A percentile compares a stretch with the other conserved stretches of the same genome.
Conservation (phyloP, 64 coral and sea anemone species). For the Exaiptasia diaphana region DNA sequence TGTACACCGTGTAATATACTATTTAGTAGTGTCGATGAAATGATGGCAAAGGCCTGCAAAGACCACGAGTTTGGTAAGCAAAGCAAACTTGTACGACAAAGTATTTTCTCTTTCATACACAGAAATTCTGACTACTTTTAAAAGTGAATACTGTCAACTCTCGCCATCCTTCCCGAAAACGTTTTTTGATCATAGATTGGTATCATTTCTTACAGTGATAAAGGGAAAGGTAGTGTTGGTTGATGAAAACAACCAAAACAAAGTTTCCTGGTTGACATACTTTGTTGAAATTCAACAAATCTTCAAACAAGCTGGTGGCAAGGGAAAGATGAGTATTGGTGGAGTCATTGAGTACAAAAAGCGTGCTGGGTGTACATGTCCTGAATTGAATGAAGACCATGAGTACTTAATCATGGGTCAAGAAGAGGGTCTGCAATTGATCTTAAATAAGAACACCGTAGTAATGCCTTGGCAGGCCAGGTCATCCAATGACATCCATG, state of each 20-base stretch:
- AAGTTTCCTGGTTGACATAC: slow-evolving; percentile 38
- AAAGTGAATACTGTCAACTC: not conserved
- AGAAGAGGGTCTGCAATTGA: slow-evolving; percentile 16
- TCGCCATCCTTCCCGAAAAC: not conserved
- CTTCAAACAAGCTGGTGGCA: slow-evolving; percentile 21
- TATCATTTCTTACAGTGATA: slow-evolving; percentile 5
- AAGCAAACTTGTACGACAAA: no score
- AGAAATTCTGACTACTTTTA: not conserved
- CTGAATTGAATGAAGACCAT: not conserved
- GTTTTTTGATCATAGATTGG: not conserved
- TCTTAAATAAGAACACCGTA: slow-evolving; percentile 17
- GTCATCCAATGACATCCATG: not conserved
- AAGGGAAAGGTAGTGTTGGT: slow-evolving; percentile 35
- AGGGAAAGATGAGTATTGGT: slow-evolving; percentile 2
- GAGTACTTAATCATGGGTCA: slow-evolving; percentile 40
- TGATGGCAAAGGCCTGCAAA: slow-evolving; percentile 13
- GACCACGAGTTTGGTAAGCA: slow-evolving; percentile 36
- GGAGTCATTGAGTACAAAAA: slow-evolving; percentile 46
- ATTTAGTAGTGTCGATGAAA: not conserved
- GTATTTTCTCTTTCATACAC: not conserved
- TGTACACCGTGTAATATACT: slow-evolving; percentile 14
- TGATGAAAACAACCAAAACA: slow-evolving; percentile 17
- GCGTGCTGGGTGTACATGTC: slow-evolving; percentile 28
- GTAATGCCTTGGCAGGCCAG: slow-evolving; percentile 32
- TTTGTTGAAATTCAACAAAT: slow-evolving; percentile 1